A percentile compares a stretch with the other conserved stretches of the same genome.
Evolutionary conservation across 2,113 vertebrate genomes (phyloP).

Genomic region (Cyprinodon brontotheroides): DNA sequence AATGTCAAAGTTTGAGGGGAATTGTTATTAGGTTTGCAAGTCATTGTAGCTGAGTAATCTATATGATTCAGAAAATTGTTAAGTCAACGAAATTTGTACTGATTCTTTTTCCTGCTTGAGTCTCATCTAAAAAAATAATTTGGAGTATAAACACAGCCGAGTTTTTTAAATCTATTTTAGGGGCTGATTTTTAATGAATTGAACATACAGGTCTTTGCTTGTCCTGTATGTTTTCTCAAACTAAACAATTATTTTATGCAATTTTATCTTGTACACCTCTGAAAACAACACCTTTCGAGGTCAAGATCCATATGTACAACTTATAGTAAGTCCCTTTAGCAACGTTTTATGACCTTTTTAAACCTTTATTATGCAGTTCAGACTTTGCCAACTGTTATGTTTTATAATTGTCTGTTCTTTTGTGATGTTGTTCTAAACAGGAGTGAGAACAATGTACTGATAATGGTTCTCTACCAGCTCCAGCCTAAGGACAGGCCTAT

Average conservation of each 20-base stretch:
- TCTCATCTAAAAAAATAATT: neutral
- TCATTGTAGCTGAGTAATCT: neutral
- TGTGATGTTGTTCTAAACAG: neutral
- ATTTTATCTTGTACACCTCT: neutral
- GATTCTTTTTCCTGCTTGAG: neutral
- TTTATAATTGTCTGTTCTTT: neutral
- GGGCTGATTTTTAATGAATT: neutral
- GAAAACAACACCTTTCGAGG: neutral
- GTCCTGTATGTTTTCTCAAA: neutral
- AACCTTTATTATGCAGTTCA: neutral
- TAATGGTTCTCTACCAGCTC: conserved; percentile 31
- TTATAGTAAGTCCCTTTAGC: neutral
- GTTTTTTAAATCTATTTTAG: neutral
- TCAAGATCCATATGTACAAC: neutral
- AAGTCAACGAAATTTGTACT: neutral
- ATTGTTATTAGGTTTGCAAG: neutral
- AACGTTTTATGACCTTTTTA: neutral
- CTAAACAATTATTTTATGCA: neutral
- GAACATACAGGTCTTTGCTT: neutral
- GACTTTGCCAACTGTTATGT: neutral
- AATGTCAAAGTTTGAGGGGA: neutral
- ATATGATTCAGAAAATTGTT: neutral
- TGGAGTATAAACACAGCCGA: neutral
- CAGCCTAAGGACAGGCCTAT: conserved; percentile 23
- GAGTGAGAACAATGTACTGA: conserved; percentile 21